phyloP scores from a whole-genome alignment of 2,888 invertebrate species.

The Stegana nigrithorax region DNA sequence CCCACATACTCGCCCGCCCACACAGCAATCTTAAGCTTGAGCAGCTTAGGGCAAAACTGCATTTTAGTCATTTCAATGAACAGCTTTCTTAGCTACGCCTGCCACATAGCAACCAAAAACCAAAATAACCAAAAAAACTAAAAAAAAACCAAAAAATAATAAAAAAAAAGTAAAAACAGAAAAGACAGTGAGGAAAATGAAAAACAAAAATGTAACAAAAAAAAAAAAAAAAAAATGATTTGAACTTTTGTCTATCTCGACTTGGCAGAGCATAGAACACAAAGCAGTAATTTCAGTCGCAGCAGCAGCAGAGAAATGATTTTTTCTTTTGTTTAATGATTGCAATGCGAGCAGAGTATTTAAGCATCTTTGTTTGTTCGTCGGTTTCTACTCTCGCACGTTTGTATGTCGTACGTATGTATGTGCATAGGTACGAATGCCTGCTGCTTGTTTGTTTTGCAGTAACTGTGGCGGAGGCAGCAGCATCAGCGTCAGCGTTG shows the following conservation, averaged over 20 bases:
- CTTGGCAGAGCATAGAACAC: too few species aligned
- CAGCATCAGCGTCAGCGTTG: too few species aligned
- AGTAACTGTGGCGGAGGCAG: too few species aligned
- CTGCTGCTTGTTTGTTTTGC: too few species aligned
- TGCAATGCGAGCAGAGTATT: not conserved
- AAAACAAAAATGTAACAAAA: not conserved
- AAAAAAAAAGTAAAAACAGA: not conserved
- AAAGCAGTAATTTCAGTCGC: too few species aligned
- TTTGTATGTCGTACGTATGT: not conserved
- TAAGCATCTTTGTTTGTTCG: constrained; percentile 17
- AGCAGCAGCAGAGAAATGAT: too few species aligned
- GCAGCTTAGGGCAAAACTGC: too few species aligned
- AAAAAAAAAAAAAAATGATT: not conserved
- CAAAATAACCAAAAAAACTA: too few species aligned
- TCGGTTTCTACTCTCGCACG: constrained; percentile 17
- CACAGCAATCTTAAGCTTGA: not conserved
- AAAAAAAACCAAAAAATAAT: not conserved
- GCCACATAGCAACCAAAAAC: not conserved
- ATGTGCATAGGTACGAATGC: too few species aligned
- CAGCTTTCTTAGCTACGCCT: not conserved
- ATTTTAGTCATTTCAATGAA: not conserved
- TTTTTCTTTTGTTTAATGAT: constrained; percentile 7
- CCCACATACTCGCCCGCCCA: not conserved
- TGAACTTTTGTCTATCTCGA: not conserved
- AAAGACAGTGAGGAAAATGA: too few species aligned